Percentiles rank a stretch among this genome's conserved stretches.
These are phyloP conservation scores for Drosophila fulvimacula DNA, from an alignment of 2,888 invertebrate species.

Conservation along the genomic window DNA sequence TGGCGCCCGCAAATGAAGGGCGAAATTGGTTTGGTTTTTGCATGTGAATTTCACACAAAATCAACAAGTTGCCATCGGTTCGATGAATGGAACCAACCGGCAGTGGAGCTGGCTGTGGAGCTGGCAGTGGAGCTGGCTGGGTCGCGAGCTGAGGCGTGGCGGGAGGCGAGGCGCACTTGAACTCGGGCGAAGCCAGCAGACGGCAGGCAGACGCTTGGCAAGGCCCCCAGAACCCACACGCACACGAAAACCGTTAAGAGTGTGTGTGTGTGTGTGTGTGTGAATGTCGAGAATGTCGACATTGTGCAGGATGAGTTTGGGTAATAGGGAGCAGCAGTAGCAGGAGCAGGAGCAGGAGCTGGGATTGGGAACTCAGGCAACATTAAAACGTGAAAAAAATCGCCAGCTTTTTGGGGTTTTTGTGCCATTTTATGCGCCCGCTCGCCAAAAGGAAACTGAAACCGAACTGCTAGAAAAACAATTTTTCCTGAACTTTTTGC, in stretches of 20 bases:
- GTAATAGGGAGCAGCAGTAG: slow-evolving; percentile 9
- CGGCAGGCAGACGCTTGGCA: slow-evolving; percentile 72
- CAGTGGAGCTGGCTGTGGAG: slow-evolving; percentile 11
- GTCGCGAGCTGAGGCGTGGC: slow-evolving; percentile 4
- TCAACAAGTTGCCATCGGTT: slow-evolving; percentile 83
- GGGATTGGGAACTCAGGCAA: slow-evolving; percentile 37
- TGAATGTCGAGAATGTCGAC: slow-evolving; percentile 38
- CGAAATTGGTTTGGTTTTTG: slow-evolving; percentile 80
- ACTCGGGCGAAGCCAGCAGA: slow-evolving; percentile 66
- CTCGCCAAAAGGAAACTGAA: slow-evolving; percentile 69
- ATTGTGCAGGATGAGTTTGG: slow-evolving; percentile 15
- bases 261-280: slow-evolving; percentile 45
- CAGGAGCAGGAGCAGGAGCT: slow-evolving; percentile 1
- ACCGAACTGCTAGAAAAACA: slow-evolving; percentile 71
- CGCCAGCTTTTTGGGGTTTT: slow-evolving; percentile 73
- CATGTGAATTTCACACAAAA: slow-evolving; percentile 76
- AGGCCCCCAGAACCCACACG: slow-evolving; percentile 50
- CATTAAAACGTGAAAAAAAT: slow-evolving; percentile 79
- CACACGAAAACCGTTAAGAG: slow-evolving; percentile 49
- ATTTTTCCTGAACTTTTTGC: slow-evolving; percentile 73
- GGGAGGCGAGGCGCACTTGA: slow-evolving; percentile 63
- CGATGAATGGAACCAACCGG: slow-evolving; percentile 62
- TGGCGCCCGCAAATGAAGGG: slow-evolving; percentile 74
- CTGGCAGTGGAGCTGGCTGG: slow-evolving; percentile 15
- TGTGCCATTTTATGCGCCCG: slow-evolving; percentile 53